Base-by-base conservation (phyloP, 1,140 invertebrate genomes). In the Muscidifurax raptorellus region DNA sequence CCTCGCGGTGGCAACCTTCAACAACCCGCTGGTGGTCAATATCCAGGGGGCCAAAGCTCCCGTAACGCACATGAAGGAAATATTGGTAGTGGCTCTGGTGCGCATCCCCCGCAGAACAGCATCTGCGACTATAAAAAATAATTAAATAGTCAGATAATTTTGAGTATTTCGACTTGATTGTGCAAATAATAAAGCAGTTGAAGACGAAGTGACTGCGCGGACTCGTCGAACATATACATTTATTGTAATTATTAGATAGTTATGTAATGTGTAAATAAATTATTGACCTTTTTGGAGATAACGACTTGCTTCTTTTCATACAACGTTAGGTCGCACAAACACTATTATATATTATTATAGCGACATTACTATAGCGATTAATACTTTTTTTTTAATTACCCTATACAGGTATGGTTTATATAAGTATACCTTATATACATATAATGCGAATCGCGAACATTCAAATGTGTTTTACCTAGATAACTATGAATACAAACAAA, bases 81-180 rank as follows among this genome's bases (percentile, higher is more conserved):
- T 22, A 22, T 7, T 7, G 52, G 52, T n/a, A 22, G 52, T n/a
- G 36, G 36, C 36, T 9, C 36, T 10, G 52, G 18, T 59, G 30
- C 80, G 1, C 83, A 83, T 3, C 72, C 67, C 4, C 28, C 69
- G 5, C 83, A 86, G 13, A 86, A 82, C 52, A 59, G 52, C 52
- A 59, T 59, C 52, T 59, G 52, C 18, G n/a, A 59, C 18, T 59
- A 59, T n/a, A 59, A 59, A 18, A 59, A 59, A n/a, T 59, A 22
- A 59, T 59, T 59, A n/a, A n/a, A n/a, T n/a, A 18, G 52, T 40
- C 22, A 7, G 18, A 59, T 7, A 1, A 18, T n/a, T 59, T 25
- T 79, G 86, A 87, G 32, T 85, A 81, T 12, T 13, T 85, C 13
- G 18, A 59, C 1, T 59, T n/a, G n/a, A 7, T 69, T 87, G 59